These are phyloP conservation scores for Ichneumoninae sp. DNA, from an alignment of 2,888 invertebrate genomes.

Conservation along the genomic window DNA sequence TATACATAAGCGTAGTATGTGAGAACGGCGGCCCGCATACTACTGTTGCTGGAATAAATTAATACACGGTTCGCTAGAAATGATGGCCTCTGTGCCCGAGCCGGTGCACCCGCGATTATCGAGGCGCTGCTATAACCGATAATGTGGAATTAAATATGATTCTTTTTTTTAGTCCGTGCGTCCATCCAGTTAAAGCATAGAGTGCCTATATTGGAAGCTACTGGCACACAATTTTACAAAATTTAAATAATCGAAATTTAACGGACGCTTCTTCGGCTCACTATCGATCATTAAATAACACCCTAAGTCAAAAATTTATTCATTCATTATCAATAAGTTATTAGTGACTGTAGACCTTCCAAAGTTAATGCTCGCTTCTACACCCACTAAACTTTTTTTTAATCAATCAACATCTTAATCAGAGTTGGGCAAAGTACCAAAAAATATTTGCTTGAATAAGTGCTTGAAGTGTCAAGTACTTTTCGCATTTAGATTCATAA, in stretches of 20 bases:
- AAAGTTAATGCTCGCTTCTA: no score
- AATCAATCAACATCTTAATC: no score
- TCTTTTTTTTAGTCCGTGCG: background rate
- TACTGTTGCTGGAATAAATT: slow-evolving; percentile 57
- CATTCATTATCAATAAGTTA: background rate
- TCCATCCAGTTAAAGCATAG: background rate
- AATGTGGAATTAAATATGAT: slow-evolving; percentile 41
- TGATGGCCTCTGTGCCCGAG: slow-evolving; percentile 52
- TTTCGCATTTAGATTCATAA: no score
- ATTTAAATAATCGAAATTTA: background rate
- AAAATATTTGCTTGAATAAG: no score
- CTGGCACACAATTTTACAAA: background rate
- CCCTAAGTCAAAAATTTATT: background rate
- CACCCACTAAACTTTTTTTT: no score
- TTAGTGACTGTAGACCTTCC: background rate
- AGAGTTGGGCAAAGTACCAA: no score
- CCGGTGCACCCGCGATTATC: slow-evolving; percentile 24
- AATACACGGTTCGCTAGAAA: slow-evolving; percentile 63
- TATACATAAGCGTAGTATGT: slow-evolving; percentile 10
- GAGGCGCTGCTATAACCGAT: slow-evolving; percentile 28
- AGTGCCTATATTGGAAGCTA: background rate
- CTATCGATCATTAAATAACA: background rate
- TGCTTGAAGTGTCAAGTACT: no score
- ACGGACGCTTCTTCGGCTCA: background rate
- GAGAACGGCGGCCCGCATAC: slow-evolving; percentile 14